These are phyloP conservation scores for Macroteleia sp. DNA, from an alignment of 2,888 invertebrate species.

Conservation along the genomic window DNA sequence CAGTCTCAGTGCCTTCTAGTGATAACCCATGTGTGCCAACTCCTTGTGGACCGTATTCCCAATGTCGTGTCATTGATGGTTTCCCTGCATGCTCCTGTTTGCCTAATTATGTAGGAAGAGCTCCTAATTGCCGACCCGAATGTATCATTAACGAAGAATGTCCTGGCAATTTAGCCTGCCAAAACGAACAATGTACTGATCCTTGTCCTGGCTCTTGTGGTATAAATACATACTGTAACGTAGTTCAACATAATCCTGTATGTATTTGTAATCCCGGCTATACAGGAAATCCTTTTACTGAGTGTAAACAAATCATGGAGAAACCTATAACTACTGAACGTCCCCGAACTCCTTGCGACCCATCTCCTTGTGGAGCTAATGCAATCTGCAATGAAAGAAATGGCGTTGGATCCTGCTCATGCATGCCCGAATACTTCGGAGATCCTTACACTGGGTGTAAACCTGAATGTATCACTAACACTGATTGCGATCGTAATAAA, in stretches of 20 bases:
- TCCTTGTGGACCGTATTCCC: constrained; percentile 93
- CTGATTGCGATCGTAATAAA: constrained; percentile 90
- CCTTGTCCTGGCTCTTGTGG: constrained; percentile 92
- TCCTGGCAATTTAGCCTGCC: constrained; percentile 88
- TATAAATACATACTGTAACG: constrained; percentile 88
- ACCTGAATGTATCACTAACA: constrained; percentile 91
- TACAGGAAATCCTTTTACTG: constrained; percentile 90
- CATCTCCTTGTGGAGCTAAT: constrained; percentile 91
- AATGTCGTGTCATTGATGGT: constrained; percentile 90
- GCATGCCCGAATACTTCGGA: constrained; percentile 92
- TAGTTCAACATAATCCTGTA: constrained; percentile 90
- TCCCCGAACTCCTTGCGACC: constrained; percentile 84
- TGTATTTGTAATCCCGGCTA: constrained; percentile 88
- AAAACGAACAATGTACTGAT: constrained; percentile 90
- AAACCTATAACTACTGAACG: constrained; percentile 86
- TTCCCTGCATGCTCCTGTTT: constrained; percentile 91
- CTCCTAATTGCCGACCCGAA: constrained; percentile 90
- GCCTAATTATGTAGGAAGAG: constrained; percentile 87
- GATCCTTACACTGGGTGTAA: constrained; percentile 94
- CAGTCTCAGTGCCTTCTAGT: constrained; percentile 76
- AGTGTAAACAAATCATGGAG: constrained; percentile 85
- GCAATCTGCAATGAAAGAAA: constrained; percentile 92
- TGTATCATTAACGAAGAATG: constrained; percentile 91
- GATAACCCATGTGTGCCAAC: constrained; percentile 92
- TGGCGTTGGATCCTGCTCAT: constrained; percentile 93